Evolutionary conservation across 2,113 vertebrate species (phyloP).

Genomic region (Corvus cornix): DNA sequence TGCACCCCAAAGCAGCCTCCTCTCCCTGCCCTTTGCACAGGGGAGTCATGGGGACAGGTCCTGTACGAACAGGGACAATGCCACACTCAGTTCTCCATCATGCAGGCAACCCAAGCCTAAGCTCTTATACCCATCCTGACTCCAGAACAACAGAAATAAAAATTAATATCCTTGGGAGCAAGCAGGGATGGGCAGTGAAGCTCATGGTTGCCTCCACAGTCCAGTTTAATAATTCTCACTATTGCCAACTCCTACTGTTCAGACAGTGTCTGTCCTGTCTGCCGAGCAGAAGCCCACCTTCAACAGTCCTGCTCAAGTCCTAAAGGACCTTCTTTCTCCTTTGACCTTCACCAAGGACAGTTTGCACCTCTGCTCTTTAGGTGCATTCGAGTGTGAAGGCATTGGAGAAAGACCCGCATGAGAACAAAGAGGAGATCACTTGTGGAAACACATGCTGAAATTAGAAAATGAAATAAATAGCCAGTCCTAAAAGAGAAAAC

Average conservation of each 20-base stretch:
- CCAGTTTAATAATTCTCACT: not conserved
- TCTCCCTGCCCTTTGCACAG: not conserved
- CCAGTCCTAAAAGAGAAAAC: constrained; percentile 3
- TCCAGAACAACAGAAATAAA: not conserved
- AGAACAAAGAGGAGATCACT: not conserved
- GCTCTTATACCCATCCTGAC: not conserved
- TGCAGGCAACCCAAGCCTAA: not conserved
- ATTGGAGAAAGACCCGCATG: not conserved
- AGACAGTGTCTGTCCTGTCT: not conserved
- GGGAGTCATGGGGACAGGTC: not conserved
- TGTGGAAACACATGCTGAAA: not conserved
- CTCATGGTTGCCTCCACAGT: not conserved
- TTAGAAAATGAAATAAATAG: constrained; percentile 36
- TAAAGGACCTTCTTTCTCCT: not conserved
- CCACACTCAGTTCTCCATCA: not conserved
- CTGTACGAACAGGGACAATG: accelerated
- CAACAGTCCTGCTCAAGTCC: not conserved
- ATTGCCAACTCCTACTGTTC: not conserved
- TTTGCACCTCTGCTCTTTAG: not conserved
- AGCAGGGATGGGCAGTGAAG: not conserved
- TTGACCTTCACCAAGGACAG: not conserved
- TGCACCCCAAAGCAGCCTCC: too few relatives aligned
- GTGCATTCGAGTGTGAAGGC: not conserved
- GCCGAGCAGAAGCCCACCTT: not conserved
- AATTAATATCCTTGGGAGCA: not conserved